Evolutionary conservation across 2,797 vertebrate species (phyloP), one percentile per base, ranked within the genome.

Genomic region (Microctenopoma steveboyesi): DNA sequence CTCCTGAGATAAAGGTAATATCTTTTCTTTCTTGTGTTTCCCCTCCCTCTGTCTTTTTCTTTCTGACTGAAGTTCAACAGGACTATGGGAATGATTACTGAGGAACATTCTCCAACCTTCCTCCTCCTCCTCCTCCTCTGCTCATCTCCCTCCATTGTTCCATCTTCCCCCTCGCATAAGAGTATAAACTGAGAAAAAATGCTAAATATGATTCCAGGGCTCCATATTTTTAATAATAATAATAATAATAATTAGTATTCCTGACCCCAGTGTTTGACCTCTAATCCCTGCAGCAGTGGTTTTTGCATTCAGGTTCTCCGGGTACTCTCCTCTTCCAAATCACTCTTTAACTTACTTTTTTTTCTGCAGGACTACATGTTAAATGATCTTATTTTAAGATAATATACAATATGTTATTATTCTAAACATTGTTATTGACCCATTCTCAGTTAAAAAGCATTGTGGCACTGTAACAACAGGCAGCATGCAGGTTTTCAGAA

Each of bases 51-150:
- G 42, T 89, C 69, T 66, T 55, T 52, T 90, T 35, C 53, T 71
- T 84, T 86, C 70, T 85, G 72, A 77, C 68, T 89, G 61, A 92
- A 95, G 94, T 82, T 89, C 92, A 92, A 89, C 91, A 91, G 88
- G 94, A 94, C 85, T 94, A 94, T 92, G 84, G 93, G 88, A 94
- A 95, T 93, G 94, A 94, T 86, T 95, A 95, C 91, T 95, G 92
- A 95, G 86, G 87, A 90, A 61, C 85, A 78, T 85, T 84, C 87
- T 79, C 72, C 84, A 80, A 62, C 78, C 83, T 40, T 82, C 78
- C 76, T 87, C 74, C 71, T 83, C 81, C 77, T 57, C 60, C 28
- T 30, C 30, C 30, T 67, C 37, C 69, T 76, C 69, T 58, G 67
- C 60, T 74, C 74, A 54, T 55, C 78, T 71, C 59, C 61, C 58